These are phyloP conservation scores for Rutpela maculata DNA, from an alignment of 2,888 invertebrate genomes.

Conservation along the genomic window DNA sequence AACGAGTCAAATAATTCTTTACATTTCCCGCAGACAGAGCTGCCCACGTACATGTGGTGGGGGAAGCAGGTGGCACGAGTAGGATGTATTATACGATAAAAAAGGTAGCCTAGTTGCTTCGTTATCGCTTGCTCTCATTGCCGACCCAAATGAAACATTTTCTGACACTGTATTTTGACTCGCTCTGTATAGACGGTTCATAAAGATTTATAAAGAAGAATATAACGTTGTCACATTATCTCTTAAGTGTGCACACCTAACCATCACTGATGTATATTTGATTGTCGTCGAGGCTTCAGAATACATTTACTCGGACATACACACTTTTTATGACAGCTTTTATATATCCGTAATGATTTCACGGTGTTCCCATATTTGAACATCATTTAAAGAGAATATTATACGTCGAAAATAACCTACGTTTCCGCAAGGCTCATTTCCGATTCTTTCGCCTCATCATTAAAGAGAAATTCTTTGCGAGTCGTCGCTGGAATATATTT, in stretches of 20 bases:
- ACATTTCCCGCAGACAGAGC: no score
- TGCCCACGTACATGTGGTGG: no score
- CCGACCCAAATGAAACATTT: no score
- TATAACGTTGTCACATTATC: no score
- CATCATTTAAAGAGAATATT: not conserved
- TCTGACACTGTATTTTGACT: no score
- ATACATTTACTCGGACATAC: not conserved
- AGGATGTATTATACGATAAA: no score
- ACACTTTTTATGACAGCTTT: not conserved
- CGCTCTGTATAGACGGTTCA: no score
- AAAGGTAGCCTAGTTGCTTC: no score
- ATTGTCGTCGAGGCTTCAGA: not conserved
- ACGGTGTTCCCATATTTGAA: not conserved
- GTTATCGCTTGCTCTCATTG: no score
- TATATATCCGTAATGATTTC: not conserved
- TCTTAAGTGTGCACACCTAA: not conserved
- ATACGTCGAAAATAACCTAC: not conserved
- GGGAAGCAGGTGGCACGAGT: no score
- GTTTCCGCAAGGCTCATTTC: not conserved
- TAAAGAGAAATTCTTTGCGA: constrained; percentile 9
- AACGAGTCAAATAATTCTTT: no score
- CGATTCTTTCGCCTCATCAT: not conserved
- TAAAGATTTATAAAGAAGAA: no score
- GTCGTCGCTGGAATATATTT: not conserved
- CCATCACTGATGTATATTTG: not conserved